Evolutionary conservation across 2,113 vertebrate genomes (phyloP).

Genomic region (Phaetusa simplex): DNA sequence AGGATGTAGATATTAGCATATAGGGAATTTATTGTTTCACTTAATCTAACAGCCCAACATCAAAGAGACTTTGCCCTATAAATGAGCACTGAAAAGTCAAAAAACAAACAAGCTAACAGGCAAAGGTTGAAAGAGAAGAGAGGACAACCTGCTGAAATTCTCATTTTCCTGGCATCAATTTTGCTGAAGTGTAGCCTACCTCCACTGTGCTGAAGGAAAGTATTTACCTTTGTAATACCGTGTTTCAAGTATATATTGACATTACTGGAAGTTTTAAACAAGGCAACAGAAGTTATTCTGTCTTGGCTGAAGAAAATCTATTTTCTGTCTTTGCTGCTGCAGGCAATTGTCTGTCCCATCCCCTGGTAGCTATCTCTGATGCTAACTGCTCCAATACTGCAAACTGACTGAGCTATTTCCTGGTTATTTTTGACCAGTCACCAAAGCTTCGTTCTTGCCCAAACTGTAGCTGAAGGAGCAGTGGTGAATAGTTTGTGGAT

Average conservation of each 20-base stretch:
- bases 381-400: not conserved
- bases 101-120: not conserved
- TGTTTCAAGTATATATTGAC: not conserved
- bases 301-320: not conserved
- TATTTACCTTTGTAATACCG: not conserved
- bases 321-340: not conserved
- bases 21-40: constrained; percentile 18
- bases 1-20: constrained; percentile 11
- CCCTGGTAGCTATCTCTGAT: not conserved
- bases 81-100: not conserved
- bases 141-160: not conserved
- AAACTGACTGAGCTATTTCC: not conserved
- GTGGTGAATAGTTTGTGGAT: rapidly evolving
- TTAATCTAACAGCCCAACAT: constrained; percentile 16
- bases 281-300: not conserved
- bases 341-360: not conserved
- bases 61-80: constrained; percentile 8
- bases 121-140: constrained; percentile 15
- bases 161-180: not conserved
- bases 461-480: not conserved
- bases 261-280: not conserved
- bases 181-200: not conserved
- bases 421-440: not conserved
- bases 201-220: not conserved
- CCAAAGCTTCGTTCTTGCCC: not conserved